Evolutionary conservation across 2,888 invertebrate genomes (phyloP).

Genomic region (Seira sanloemensis): DNA sequence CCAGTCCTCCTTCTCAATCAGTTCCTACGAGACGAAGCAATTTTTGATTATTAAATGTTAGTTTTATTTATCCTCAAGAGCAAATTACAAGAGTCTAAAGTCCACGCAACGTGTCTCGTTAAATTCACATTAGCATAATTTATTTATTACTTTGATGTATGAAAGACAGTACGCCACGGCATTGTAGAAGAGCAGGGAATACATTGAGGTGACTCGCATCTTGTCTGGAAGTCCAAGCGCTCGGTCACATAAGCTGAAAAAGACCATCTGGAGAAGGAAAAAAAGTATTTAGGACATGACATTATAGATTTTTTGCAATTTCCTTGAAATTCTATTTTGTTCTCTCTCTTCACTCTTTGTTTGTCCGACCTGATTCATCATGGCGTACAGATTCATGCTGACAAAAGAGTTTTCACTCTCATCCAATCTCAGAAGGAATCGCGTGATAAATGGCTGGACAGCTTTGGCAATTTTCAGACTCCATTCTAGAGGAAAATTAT

Average conservation of each 20-base stretch:
- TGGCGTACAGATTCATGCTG: conserved; percentile 84
- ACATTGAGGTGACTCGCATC: conserved; percentile 82
- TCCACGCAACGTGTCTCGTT: not conserved
- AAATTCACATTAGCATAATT: not conserved
- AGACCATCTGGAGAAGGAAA: conserved; percentile 80
- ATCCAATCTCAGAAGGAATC: conserved; percentile 81
- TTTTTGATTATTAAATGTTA: not conserved
- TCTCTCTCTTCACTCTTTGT: not conserved
- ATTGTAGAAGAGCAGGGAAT: conserved; percentile 89
- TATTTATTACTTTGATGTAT: conserved; percentile 81
- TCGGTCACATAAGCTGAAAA: conserved; percentile 85
- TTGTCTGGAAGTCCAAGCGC: conserved; percentile 80
- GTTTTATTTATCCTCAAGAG: not conserved
- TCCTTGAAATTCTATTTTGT: not conserved
- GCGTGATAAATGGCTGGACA: conserved; percentile 71
- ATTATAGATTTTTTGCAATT: conserved; percentile 48
- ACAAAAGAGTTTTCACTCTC: conserved; percentile 82
- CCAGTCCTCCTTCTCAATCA: conserved; percentile 85
- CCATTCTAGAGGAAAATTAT: conserved; percentile 61
- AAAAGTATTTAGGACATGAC: conserved; percentile 2
- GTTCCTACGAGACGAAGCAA: conserved; percentile 61
- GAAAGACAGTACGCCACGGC: conserved; percentile 86
- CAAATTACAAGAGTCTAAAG: not conserved
- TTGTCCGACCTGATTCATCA: conserved; percentile 81
- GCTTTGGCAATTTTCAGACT: conserved; percentile 53